Evolutionary conservation across 1,140 invertebrate species (phyloP).

Genomic region (Ruditapes philippinarum): DNA sequence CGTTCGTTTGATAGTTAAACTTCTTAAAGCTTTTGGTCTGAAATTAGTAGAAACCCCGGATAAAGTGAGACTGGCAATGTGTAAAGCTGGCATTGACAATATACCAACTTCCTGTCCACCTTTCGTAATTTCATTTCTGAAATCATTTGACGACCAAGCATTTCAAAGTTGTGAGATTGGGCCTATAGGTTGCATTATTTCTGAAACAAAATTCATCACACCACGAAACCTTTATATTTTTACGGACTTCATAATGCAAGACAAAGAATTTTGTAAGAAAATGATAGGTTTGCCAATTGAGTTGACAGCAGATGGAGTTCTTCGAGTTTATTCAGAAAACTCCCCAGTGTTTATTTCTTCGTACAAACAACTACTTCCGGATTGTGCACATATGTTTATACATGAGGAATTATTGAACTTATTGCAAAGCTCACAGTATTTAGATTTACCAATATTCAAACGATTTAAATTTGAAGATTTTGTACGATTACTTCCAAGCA

Average conservation of each 20-base stretch:
- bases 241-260: not conserved
- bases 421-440: not conserved
- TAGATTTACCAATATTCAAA: not conserved
- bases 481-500: not conserved
- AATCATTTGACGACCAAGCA: not conserved
- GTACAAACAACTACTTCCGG: not conserved
- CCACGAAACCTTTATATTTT: not conserved
- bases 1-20: not conserved
- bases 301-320: constrained; percentile 33
- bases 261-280: not conserved
- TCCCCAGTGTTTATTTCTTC: not conserved
- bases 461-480: constrained; percentile 21
- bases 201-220: constrained; percentile 3
- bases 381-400: not conserved
- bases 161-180: constrained; percentile 36
- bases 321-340: not conserved
- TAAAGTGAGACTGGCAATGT: constrained; percentile 9
- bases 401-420: not conserved
- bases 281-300: constrained; percentile 19
- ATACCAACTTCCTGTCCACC: constrained; percentile 18
- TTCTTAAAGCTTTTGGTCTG: constrained; percentile 57
- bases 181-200: not conserved
- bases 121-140: constrained; percentile 54
- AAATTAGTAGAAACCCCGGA: constrained; percentile 59
- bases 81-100: constrained; percentile 17